Conservation (phyloP, 1,140 invertebrate species). For the Aphaenogaster rudis region DNA sequence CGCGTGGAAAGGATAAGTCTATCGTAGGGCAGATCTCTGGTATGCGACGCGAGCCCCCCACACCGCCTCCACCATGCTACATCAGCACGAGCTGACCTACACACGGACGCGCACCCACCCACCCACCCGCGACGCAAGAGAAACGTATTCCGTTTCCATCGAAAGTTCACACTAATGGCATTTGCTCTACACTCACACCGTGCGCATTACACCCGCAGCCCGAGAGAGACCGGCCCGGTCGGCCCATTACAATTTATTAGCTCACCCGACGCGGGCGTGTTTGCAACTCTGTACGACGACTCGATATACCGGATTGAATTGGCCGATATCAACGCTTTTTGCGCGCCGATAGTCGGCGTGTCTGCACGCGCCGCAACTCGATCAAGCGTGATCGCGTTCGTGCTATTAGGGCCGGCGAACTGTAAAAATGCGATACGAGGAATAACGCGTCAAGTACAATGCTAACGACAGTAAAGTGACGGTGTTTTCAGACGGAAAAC, state of each 20-base stretch:
- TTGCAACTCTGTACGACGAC: slow-evolving; percentile 75
- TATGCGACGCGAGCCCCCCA: slow-evolving; percentile 66
- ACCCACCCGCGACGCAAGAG: slow-evolving; percentile 55
- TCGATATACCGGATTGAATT: slow-evolving; percentile 68
- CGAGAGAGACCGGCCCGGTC: neutral
- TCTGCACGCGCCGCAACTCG: slow-evolving; percentile 26
- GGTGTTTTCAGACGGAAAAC: neutral
- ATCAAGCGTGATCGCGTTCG: slow-evolving; percentile 25
- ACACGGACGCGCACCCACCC: slow-evolving; percentile 71
- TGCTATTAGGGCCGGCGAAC: neutral
- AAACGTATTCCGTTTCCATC: slow-evolving; percentile 76
- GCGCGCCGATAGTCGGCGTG: slow-evolving; percentile 15
- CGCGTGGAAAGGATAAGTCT: slow-evolving; percentile 62
- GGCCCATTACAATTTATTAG: slow-evolving; percentile 83
- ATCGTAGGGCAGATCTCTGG: slow-evolving; percentile 71
- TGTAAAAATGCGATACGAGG: neutral
- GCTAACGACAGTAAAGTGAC: neutral
- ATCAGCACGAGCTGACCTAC: slow-evolving; percentile 78
- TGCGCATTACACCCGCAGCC: slow-evolving; percentile 18
- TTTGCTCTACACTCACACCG: slow-evolving; percentile 74
- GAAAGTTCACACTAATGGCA: slow-evolving; percentile 85
- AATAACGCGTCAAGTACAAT: neutral
- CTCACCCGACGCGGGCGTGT: slow-evolving; percentile 77
- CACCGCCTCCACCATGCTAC: slow-evolving; percentile 68
- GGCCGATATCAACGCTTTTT: slow-evolving; percentile 39